Percentiles rank a stretch among this genome's conserved stretches.
phyloP scores from a whole-genome alignment of 2,888 invertebrate species.

The Erpobdella octoculata region DNA sequence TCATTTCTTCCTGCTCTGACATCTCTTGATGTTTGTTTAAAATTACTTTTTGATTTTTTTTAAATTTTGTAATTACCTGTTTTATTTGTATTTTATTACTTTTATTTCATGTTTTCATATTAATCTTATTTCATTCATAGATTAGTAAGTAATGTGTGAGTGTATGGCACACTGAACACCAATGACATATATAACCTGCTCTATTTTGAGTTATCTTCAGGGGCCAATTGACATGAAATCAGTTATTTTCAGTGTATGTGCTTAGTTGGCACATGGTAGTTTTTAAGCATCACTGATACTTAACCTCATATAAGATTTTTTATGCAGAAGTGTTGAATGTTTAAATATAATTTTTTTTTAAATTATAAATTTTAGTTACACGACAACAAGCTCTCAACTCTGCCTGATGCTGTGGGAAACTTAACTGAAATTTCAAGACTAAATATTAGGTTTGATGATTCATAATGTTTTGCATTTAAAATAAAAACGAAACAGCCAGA shows the following conservation, averaged over 20 bases:
- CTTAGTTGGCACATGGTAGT: too few relatives aligned
- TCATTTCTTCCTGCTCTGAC: conserved; percentile 48
- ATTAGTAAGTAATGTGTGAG: too few relatives aligned
- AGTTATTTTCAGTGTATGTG: too few relatives aligned
- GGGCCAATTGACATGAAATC: too few relatives aligned
- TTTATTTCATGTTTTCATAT: too few relatives aligned
- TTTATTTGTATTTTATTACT: too few relatives aligned
- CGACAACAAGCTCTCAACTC: conserved; percentile 67
- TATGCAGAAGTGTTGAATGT: background rate
- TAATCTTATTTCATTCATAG: too few relatives aligned
- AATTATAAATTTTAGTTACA: conserved; percentile 48
- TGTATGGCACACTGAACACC: too few relatives aligned
- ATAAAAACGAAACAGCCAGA: background rate
- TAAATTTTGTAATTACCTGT: background rate
- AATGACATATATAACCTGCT: too few relatives aligned
- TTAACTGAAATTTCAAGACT: conserved; percentile 57
- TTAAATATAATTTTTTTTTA: background rate
- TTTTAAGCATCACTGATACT: too few relatives aligned
- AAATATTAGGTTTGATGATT: conserved; percentile 46
- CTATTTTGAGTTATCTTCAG: too few relatives aligned
- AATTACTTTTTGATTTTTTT: background rate
- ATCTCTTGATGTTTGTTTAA: conserved; percentile 52
- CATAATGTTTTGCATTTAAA: background rate
- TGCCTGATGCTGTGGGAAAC: conserved; percentile 68
- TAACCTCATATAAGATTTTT: too few relatives aligned